Base-by-base conservation (phyloP, 2,113 vertebrate species). In the Neogobius melanostomus region DNA sequence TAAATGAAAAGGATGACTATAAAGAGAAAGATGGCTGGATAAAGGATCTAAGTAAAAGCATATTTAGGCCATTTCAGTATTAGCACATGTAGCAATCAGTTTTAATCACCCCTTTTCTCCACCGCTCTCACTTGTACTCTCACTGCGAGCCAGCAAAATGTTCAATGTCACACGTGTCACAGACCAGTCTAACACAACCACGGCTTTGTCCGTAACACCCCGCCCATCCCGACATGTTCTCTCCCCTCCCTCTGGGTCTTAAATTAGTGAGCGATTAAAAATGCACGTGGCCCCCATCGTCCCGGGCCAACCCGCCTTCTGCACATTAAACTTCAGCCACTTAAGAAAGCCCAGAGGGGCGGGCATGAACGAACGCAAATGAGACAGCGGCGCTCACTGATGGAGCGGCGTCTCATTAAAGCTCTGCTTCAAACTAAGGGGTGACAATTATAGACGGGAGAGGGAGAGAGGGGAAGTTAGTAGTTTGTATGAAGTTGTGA, bases 321-420 rank as follows among this genome's bases (percentile, higher is more conserved):
- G 78, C 90, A 84, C 76, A 90, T 90, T 88, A 90, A 85, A 88
- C 84, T 76, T 76, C 77, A 90, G 89, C 82, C 92, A 90, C 89
- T 92, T 90, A 88, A 82, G 84, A 72, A 88, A 86, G 75, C 89
- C 91, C 91, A 72, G 80, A 89, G 91, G 91, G 87, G 6, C 74
- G 21, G 74, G 49, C 53, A 43, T 86, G 83, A 85, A 86, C 76
- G 75, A 89, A 90, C 82, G 72, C 74, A 66, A 84, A 82, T 80
- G 76, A 79, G 77, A 80, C 87, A 69, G 79, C 36, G 74, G 76
- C 76, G 57, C 66, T 66, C 82, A 11, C 83, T 85, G 83, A 86
- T 81, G 87, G 85, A 82, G 68, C 50, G 28, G 1, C 61, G 6
- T 66, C 80, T 89, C 89, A 92, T 93, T 91, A 91, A 92, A 89